A percentile compares a stretch with the other conserved stretches of the same genome.
phyloP scores from a whole-genome alignment of 1,140 invertebrate species.

The Calliphora vicina region DNA sequence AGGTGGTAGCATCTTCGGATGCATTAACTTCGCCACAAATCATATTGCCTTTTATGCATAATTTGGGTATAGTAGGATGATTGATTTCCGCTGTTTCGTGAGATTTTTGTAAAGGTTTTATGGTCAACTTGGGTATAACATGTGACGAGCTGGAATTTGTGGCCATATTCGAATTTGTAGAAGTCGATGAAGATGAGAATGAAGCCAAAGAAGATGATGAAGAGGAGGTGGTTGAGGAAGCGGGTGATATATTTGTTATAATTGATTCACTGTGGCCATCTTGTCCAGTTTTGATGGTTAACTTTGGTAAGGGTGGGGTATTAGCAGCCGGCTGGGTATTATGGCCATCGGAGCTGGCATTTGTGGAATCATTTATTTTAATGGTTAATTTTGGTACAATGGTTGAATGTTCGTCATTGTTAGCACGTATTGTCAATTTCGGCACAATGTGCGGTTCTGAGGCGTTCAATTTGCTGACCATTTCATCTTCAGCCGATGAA shows the following conservation, averaged over 20 bases:
- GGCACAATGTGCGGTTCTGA: constrained; percentile 57
- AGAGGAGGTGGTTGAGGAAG: constrained; percentile 47
- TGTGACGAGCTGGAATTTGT: background rate
- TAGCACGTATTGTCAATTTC: constrained; percentile 58
- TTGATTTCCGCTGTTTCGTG: constrained; percentile 35
- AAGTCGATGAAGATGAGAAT: background rate
- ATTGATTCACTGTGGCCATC: constrained; percentile 51
- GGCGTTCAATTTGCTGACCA: constrained; percentile 1
- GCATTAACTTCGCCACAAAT: constrained; percentile 44
- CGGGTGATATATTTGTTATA: constrained; percentile 53
- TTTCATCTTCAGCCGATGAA: constrained; percentile 54
- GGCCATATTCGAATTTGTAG: constrained; percentile 14
- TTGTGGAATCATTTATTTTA: constrained; percentile 50
- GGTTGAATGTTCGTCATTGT: constrained; percentile 52
- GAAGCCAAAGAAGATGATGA: constrained; percentile 46
- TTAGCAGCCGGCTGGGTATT: constrained; percentile 11
- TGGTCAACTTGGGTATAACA: constrained; percentile 40
- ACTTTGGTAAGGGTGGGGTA: constrained; percentile 45
- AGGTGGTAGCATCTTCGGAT: constrained; percentile 32
- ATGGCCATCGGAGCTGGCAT: background rate
- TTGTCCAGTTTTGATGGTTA: constrained; percentile 51
- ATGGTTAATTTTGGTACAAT: constrained; percentile 60
- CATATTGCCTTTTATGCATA: constrained; percentile 59
- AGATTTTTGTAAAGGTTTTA: constrained; percentile 40
- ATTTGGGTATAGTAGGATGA: constrained; percentile 48